Base-by-base conservation (phyloP, 2,797 vertebrate species). In the Ctenosaura bakeri region DNA sequence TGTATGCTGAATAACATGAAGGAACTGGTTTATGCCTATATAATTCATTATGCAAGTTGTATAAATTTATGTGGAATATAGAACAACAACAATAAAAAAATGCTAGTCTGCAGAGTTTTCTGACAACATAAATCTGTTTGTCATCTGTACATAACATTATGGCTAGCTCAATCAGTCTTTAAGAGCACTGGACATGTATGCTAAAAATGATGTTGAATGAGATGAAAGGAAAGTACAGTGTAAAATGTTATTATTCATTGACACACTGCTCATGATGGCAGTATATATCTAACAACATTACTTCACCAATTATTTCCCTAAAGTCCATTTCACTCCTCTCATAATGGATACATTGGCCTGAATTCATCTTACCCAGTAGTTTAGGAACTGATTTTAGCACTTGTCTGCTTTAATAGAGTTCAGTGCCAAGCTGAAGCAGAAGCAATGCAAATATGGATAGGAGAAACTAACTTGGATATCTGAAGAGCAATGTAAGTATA, bases 1-100 rank as follows among this genome's bases (percentile, higher is more conserved):
- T 71, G 35, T 92, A 85, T 89, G 90, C 81, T 90, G 92, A 90
- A 92, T 83, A 88, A 92, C 85, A 93, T 90, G 79, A 94, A 85
- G 59, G 86, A 87, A 54, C 62, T 92, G 82, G 85, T 91, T 95
- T 76, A 35, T 89, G 74, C 32, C 80, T 95, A 29, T 14, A 89
- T 92, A 93, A 94, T 54, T 94, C 74, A 92, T 77, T 29, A 92
- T 89, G 87, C 38, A 10, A 56, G 76, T 77, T 64, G 2, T 66
- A 81, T 89, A 90, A 6, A 82, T 90, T 74, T 83, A 42, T 94
- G 93, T 18, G 10, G 69, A 66, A 42, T 77, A 82, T 59, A 84
- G 50, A 84, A 88, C 38, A 91, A 42, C 50, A 56, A 50, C 78
- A 64, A 88, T 85, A 80, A 83, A 42, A 29, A 54, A 12, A 46